phyloP scores from a whole-genome alignment of 2,113 vertebrate genomes.

The Gnathonemus echidnorhynchus region DNA sequence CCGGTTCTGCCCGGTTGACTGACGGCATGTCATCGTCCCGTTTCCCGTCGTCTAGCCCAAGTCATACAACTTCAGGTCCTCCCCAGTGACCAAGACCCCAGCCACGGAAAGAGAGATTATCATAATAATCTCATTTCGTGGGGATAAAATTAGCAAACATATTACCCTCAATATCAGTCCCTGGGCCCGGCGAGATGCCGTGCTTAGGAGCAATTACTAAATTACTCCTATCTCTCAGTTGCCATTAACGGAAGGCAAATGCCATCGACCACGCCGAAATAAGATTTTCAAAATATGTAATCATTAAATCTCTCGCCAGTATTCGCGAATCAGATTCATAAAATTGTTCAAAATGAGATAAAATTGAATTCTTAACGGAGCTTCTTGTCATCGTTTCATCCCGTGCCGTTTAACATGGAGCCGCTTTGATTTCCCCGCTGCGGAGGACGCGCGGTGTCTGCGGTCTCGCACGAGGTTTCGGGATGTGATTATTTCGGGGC shows the following conservation, averaged over 20 bases:
- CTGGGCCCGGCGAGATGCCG: constrained; percentile 78
- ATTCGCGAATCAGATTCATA: constrained; percentile 95
- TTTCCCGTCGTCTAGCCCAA: constrained; percentile 47
- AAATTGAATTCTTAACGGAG: constrained; percentile 99
- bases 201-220: constrained; percentile 99
- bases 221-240: constrained; percentile 99
- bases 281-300: constrained; percentile 88
- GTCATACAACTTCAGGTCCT: constrained; percentile 66
- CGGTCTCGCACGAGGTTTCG: neutral
- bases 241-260: constrained; percentile 99
- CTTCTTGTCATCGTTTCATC: constrained; percentile 98
- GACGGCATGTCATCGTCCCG: neutral
- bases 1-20: neutral
- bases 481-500: neutral
- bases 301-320: constrained; percentile 99
- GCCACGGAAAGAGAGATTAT: constrained; percentile 75
- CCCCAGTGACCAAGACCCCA: constrained; percentile 81
- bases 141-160: constrained; percentile 99
- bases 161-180: constrained; percentile 85
- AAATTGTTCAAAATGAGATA: constrained; percentile 95
- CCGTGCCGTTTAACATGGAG: constrained; percentile 62
- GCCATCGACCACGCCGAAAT: constrained; percentile 94
- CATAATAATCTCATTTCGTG: constrained; percentile 98
- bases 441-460: neutral
- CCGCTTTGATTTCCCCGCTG: constrained; percentile 8